Base-by-base conservation (phyloP, 2,888 invertebrate genomes). In the Chalcosyrphus nemorum region DNA sequence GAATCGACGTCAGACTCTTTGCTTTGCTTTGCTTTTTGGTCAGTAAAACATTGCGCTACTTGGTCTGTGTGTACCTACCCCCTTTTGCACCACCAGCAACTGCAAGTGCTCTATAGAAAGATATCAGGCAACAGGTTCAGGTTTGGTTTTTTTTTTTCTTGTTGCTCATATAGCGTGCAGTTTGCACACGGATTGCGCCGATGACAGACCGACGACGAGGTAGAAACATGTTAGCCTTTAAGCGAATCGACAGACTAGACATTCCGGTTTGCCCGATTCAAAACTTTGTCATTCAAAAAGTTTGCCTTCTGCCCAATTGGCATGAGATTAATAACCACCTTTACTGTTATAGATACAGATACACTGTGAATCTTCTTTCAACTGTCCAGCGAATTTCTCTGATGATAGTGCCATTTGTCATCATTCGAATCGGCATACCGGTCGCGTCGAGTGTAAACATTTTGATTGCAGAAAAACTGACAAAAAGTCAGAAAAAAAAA, bases 141-240 rank as follows among this genome's bases (percentile, higher is more conserved):
- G 29, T 17, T 61, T n/a, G n/a, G n/a, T n/a, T n/a, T n/a, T n/a
- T n/a, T n/a, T n/a, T n/a, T n/a, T n/a, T n/a, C n/a, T n/a, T n/a
- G n/a, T 54, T 50, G 68, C 21, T 74, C 68, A 63, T 56, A 56
- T 13, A 68, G 74, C 63, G 61, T 74, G 80, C 68, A 74, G 45
- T 68, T 72, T 17, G 27, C 52, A 52, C 41, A 32, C 54, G 29
- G 52, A 50, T 61, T n/a, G n/a, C n/a, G 41, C 47, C 61, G 80
- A 65, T 77, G 76, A 82, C 76, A 76, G 81, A 66, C 66, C 81
- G 54, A 72, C 81, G 4, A 70, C 32, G 9, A 76, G 63, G 75
- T 45, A 57, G 24, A 81, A 81, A 57, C 72, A 66, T 54, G 76
- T 82, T 81, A 76, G 81, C 81, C 81, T 81, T 81, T 81, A 77